Evolutionary conservation across 2,797 vertebrate genomes (phyloP).

Genomic region (Malacoraja senta): DNA sequence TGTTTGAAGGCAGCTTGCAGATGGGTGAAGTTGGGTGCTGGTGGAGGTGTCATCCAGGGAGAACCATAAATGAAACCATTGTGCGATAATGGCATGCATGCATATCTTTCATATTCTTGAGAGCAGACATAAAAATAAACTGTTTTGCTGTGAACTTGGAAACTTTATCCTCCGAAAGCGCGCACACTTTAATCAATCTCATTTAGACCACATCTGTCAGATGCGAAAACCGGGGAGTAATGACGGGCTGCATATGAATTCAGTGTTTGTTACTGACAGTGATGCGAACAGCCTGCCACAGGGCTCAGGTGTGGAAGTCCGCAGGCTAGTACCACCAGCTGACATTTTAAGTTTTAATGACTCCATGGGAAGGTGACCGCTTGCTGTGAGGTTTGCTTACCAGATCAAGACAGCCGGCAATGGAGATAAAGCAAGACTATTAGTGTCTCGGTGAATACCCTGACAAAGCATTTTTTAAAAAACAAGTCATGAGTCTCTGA

Average conservation of each 20-base stretch:
- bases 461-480: slow-evolving; percentile 25
- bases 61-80: not conserved
- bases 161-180: slow-evolving; percentile 48
- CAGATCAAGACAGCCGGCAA: slow-evolving; percentile 52
- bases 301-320: slow-evolving; percentile 63
- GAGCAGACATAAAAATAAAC: not conserved
- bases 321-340: slow-evolving; percentile 58
- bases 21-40: too few species aligned
- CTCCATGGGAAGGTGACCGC: slow-evolving; percentile 53
- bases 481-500: slow-evolving; percentile 18
- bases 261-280: slow-evolving; percentile 60
- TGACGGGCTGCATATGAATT: slow-evolving; percentile 64
- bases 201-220: slow-evolving; percentile 53
- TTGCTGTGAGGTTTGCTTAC: slow-evolving; percentile 54
- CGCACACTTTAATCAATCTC: slow-evolving; percentile 48
- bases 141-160: not conserved
- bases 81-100: not conserved
- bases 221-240: slow-evolving; percentile 47
- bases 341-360: slow-evolving; percentile 57
- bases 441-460: slow-evolving; percentile 49
- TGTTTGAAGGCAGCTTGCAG: not conserved
- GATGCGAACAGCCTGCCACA: slow-evolving; percentile 54
- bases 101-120: slow-evolving; percentile 18
- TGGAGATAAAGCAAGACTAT: slow-evolving; percentile 55
- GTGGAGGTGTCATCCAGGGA: too few species aligned